Evolutionary conservation across 2,888 invertebrate genomes (phyloP).

Genomic region (Thumatha senex): DNA sequence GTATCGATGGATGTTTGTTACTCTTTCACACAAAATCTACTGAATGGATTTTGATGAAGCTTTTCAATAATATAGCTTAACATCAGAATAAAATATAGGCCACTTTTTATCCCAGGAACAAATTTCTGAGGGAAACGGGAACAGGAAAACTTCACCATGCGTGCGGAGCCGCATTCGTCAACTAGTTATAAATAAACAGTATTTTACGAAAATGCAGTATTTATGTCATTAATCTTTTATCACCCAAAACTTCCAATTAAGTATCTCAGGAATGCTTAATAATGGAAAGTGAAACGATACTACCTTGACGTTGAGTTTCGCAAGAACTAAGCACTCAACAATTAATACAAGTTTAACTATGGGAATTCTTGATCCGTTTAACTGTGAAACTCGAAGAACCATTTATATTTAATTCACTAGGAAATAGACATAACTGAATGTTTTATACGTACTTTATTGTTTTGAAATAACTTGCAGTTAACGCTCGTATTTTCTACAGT

Average conservation of each 20-base stretch:
- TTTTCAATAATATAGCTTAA: too few relatives aligned
- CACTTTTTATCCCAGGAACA: too few relatives aligned
- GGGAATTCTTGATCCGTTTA: slow-evolving; percentile 42
- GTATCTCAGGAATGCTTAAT: slow-evolving; percentile 30
- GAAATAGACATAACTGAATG: slow-evolving; percentile 40
- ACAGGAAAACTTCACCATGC: too few relatives aligned
- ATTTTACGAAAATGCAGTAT: too few relatives aligned
- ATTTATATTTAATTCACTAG: slow-evolving; percentile 47
- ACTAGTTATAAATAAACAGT: too few relatives aligned
- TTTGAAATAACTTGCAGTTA: slow-evolving; percentile 24
- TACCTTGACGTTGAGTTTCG: slow-evolving; percentile 32
- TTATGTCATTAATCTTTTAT: too few relatives aligned
- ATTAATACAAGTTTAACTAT: slow-evolving; percentile 48
- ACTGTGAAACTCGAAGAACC: slow-evolving; percentile 34
- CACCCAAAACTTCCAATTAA: slow-evolving; percentile 16
- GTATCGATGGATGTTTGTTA: too few relatives aligned
- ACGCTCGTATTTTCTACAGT: slow-evolving; percentile 10
- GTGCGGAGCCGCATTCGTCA: too few relatives aligned
- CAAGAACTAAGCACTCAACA: slow-evolving; percentile 37
- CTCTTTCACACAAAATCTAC: too few relatives aligned
- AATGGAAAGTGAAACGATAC: slow-evolving; percentile 32
- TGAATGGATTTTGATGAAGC: too few relatives aligned
- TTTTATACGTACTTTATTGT: slow-evolving; percentile 35
- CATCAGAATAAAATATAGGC: too few relatives aligned
- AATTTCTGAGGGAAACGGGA: too few relatives aligned